A percentile compares a stretch with the other conserved stretches of the same genome.
Conservation (phyloP, 2,113 vertebrate species). For the Falcunculus frontatus region DNA sequence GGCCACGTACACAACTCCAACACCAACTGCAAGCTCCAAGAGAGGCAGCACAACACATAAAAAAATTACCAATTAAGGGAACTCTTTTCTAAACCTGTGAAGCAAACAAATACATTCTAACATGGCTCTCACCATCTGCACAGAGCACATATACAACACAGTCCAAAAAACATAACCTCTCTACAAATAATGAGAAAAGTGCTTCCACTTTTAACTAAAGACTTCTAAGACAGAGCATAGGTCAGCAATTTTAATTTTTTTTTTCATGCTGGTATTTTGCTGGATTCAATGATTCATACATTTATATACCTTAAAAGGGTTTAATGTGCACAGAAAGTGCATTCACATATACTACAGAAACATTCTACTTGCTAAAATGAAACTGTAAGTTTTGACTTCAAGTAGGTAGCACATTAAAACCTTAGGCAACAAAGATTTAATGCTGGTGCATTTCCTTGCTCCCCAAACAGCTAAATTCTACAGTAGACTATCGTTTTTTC, state of each 20-base stretch:
- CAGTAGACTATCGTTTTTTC: background rate
- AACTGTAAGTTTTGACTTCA: background rate
- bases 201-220: background rate
- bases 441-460: background rate
- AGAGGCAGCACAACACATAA: background rate
- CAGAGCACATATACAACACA: background rate
- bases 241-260: background rate
- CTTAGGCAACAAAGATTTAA: background rate
- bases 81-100: background rate
- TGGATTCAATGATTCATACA: background rate
- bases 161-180: background rate
- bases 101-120: background rate
- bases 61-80: background rate
- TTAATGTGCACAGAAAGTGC: background rate
- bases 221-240: background rate
- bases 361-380: background rate
- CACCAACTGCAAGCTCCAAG: background rate
- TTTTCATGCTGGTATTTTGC: background rate
- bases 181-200: background rate
- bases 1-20: rapidly evolving
- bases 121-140: background rate
- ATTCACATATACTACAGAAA: background rate
- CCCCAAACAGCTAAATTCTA: background rate
- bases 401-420: background rate
- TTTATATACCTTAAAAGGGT: background rate